Evolutionary conservation across 2,888 invertebrate genomes (phyloP).

Genomic region (Pedicia rivosa): DNA sequence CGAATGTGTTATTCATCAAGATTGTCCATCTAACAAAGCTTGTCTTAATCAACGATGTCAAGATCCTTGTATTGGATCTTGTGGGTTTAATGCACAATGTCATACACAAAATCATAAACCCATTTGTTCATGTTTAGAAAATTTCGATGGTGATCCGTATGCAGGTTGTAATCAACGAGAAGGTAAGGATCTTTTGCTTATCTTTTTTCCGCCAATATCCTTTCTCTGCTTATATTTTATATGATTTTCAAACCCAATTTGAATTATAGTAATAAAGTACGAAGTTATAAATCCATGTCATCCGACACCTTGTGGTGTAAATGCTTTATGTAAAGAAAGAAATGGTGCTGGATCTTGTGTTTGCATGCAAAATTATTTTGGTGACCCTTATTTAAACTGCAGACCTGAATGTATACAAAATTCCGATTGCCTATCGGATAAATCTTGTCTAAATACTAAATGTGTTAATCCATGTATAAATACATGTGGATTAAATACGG

Average conservation of each 20-base stretch:
- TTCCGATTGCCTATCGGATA: constrained; percentile 60
- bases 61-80: constrained; percentile 59
- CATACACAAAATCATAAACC: constrained; percentile 54
- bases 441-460: constrained; percentile 68
- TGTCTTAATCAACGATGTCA: constrained; percentile 57
- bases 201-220: too few species aligned
- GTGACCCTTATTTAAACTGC: constrained; percentile 74
- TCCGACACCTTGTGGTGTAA: constrained; percentile 73
- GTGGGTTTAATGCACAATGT: constrained; percentile 56
- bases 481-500: constrained; percentile 68
- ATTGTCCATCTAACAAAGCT: constrained; percentile 53
- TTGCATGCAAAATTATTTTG: constrained; percentile 67
- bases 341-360: constrained; percentile 68
- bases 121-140: constrained; percentile 51
- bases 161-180: constrained; percentile 47
- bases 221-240: too few species aligned
- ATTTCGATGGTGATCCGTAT: constrained; percentile 65
- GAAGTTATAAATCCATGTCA: constrained; percentile 52
- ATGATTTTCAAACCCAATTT: constrained; percentile 8
- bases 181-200: constrained; percentile 33
- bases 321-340: constrained; percentile 68
- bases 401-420: constrained; percentile 80
- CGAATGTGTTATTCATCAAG: constrained; percentile 55
- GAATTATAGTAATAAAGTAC: constrained; percentile 32
- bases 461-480: constrained; percentile 71